Base-by-base conservation (phyloP, 2,113 vertebrate species). In the Corythoichthys intestinalis region DNA sequence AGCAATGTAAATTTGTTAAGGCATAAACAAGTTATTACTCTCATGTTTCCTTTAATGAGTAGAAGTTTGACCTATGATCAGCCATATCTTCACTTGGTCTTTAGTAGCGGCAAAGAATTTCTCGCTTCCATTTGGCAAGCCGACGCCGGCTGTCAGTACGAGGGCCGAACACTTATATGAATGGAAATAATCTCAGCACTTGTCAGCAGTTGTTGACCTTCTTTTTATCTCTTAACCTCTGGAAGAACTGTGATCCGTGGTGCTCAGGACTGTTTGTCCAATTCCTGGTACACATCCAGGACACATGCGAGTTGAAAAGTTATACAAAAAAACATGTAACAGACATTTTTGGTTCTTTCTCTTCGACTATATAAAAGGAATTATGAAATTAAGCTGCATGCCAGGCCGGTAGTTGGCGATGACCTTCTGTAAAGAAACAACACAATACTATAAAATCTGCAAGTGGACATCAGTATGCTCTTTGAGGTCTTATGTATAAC, bases 121-220 rank as follows among this genome's bases (percentile, higher is more conserved):
- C 73, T 86, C 81, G 82, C 83, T 70, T 84, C 72, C 72, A 72
- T 78, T 84, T 82, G 76, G 66, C 85, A 76, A 77, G 52, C 65
- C 84, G 84, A 86, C 65, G 64, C 84, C 76, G 67, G 75, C 82
- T 84, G 81, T 79, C 76, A 81, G 75, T 81, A 67, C 73, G n/a
- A 61, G 78, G 62, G 41, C 46, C 1, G 4, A 69, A 58, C 76
- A 64, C 68, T 76, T 86, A 84, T 84, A 74, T 83, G 72, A 76
- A 77, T 85, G 86, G 84, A 88, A 87, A 91, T 86, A 69, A 89
- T 91, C 85, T 89, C 48, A 67, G 71, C 84, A 85, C 87, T 91
- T 89, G 82, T 89, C 86, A 86, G 78, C 80, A 72, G 84, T 60
- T 66, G 69, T 90, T 90, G 84, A 89, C 86, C 81, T 80, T 77